Evolutionary conservation across 2,888 invertebrate species (phyloP).

Genomic region (Cetonia aurata): DNA sequence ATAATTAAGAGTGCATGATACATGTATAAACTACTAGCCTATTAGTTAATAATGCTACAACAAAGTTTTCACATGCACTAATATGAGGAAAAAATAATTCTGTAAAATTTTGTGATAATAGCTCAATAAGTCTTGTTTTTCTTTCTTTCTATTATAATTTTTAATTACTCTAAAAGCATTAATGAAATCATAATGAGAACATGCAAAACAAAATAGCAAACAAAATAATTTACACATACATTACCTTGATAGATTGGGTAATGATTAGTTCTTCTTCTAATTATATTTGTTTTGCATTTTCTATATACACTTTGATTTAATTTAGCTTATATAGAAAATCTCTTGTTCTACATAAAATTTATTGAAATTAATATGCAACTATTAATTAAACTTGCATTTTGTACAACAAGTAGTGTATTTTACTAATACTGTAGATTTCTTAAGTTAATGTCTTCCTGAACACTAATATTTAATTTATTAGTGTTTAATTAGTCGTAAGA

Average conservation of each 20-base stretch:
- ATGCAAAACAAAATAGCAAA: constrained; percentile 20
- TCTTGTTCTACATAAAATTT: constrained; percentile 36
- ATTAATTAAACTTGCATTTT: constrained; percentile 25
- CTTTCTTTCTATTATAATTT: constrained; percentile 38
- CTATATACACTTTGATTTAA: constrained; percentile 28
- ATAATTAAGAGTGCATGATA: constrained; percentile 40
- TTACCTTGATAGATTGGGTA: background rate
- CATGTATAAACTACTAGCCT: constrained; percentile 34
- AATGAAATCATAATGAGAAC: constrained; percentile 19
- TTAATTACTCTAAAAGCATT: constrained; percentile 16
- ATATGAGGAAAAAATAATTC: constrained; percentile 28
- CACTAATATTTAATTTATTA: constrained; percentile 40
- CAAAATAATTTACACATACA: background rate
- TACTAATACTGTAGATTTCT: constrained; percentile 41
- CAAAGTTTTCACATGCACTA: constrained; percentile 37
- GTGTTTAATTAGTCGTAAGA: constrained; percentile 59
- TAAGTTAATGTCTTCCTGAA: constrained; percentile 45
- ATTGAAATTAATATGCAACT: constrained; percentile 26
- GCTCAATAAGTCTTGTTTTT: constrained; percentile 44
- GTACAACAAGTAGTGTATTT: constrained; percentile 37
- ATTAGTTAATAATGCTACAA: constrained; percentile 27
- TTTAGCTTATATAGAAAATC: constrained; percentile 41
- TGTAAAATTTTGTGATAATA: constrained; percentile 46
- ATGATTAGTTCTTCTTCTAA: background rate
- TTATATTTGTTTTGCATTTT: constrained; percentile 31